Conservation (phyloP, 2,888 invertebrate species). For the Lithodes maja region DNA sequence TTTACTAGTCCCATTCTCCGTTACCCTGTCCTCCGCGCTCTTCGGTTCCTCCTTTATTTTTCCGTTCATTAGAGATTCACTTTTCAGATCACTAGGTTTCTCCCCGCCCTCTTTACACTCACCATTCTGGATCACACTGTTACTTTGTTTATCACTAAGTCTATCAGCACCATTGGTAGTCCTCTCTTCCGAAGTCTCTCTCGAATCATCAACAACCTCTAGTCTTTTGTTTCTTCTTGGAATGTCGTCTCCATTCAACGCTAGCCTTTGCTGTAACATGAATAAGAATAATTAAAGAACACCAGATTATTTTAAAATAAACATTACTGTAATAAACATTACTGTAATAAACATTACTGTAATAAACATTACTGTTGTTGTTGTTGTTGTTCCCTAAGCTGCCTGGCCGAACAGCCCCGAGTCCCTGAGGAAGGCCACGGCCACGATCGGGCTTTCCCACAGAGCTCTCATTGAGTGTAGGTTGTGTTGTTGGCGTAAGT, state of each 20-base stretch:
- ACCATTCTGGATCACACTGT: constrained; percentile 33
- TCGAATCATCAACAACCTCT: constrained; percentile 16
- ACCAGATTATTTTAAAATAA: background rate
- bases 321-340: background rate
- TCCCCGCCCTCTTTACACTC: constrained; percentile 25
- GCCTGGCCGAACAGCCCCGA: too few relatives aligned
- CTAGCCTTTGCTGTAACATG: constrained; percentile 32
- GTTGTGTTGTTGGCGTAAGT: too few relatives aligned
- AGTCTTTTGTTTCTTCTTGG: constrained; percentile 33
- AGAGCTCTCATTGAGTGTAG: too few relatives aligned
- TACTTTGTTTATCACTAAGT: constrained; percentile 21
- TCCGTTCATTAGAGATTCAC: constrained; percentile 60
- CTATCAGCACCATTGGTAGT: constrained; percentile 35
- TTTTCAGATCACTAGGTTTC: constrained; percentile 3
- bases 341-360: too few relatives aligned
- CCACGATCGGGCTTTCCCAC: too few relatives aligned
- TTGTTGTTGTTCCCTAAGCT: too few relatives aligned
- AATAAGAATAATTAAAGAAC: background rate
- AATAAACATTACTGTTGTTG: too few relatives aligned
- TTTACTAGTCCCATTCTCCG: constrained; percentile 3
- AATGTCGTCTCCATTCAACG: constrained; percentile 35
- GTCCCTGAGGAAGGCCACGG: too few relatives aligned
- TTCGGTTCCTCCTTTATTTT: constrained; percentile 39
- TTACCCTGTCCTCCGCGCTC: background rate
- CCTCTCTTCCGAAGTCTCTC: constrained; percentile 40